phyloP scores from a whole-genome alignment of 2,113 vertebrate genomes.

The Chunga burmeisteri region DNA sequence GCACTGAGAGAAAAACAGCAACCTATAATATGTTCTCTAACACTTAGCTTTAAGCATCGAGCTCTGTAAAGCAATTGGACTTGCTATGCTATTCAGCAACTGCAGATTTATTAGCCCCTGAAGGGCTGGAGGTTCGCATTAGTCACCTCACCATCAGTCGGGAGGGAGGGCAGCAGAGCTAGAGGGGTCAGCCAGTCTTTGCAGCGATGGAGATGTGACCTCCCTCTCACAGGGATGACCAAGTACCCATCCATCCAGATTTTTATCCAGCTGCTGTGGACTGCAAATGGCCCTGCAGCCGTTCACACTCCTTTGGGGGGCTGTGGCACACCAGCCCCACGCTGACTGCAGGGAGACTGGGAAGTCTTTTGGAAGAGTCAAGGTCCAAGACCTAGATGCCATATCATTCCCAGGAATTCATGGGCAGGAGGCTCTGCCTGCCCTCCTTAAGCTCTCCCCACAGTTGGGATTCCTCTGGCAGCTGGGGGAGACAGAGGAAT shows the following conservation, averaged over 20 bases:
- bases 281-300: not conserved
- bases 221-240: not conserved
- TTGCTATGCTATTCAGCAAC: not conserved
- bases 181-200: not conserved
- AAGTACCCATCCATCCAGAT: accelerated
- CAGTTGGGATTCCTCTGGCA: not conserved
- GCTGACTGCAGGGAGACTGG: not conserved
- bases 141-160: not conserved
- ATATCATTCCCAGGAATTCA: not conserved
- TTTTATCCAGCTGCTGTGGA: not conserved
- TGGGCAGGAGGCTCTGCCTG: not conserved
- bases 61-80: not conserved
- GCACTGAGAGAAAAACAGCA: not conserved
- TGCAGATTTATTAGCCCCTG: not conserved
- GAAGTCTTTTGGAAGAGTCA: not conserved
- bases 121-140: not conserved
- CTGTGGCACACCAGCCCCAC: not conserved
- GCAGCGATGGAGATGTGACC: not conserved
- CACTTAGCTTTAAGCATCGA: not conserved
- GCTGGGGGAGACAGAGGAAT: not conserved
- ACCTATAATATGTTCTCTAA: not conserved
- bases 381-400: too few species aligned
- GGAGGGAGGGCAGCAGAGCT: not conserved
- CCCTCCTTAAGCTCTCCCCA: not conserved
- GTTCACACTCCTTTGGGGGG: accelerated